Evolutionary conservation across 2,888 invertebrate species (phyloP).

Genomic region (Ectemnius lituratus): DNA sequence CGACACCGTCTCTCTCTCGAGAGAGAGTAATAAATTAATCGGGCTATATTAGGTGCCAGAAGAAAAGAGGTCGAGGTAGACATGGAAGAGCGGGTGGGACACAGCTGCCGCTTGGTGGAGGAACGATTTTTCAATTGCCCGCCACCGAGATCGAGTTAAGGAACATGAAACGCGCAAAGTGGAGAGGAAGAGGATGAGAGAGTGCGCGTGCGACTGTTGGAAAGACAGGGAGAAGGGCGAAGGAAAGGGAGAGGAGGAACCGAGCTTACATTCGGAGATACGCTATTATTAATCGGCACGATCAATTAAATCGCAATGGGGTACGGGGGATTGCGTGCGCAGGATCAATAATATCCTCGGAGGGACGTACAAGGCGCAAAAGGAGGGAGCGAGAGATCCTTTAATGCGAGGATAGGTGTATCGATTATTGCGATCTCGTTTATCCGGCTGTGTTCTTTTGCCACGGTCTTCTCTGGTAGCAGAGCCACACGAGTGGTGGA

Average conservation of each 20-base stretch:
- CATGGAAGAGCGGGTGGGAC: conserved; percentile 21
- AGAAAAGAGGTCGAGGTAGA: conserved; percentile 18
- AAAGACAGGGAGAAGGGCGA: conserved; percentile 16
- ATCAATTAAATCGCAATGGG: conserved; percentile 76
- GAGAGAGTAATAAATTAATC: conserved; percentile 68
- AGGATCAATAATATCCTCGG: conserved; percentile 69
- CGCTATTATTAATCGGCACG: conserved; percentile 75
- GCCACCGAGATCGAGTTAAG: too few relatives aligned
- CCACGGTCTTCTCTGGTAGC: conserved; percentile 8
- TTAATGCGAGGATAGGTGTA: conserved; percentile 70
- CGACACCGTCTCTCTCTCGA: conserved; percentile 51
- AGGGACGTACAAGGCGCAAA: conserved; percentile 62
- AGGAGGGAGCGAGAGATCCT: conserved; percentile 60
- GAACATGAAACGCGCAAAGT: conserved; percentile 12
- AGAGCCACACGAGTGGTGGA: too few relatives aligned
- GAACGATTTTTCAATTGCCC: conserved; percentile 35
- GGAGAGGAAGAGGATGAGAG: conserved; percentile 10
- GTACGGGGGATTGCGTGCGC: conserved; percentile 70
- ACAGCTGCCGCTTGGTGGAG: conserved; percentile 9
- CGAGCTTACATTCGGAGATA: conserved; percentile 64
- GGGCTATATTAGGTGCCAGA: conserved; percentile 62
- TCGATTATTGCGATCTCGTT: conserved; percentile 67
- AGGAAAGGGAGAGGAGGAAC: conserved; percentile 45
- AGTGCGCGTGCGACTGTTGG: conserved; percentile 1
- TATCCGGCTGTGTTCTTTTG: conserved; percentile 50